phyloP scores from a whole-genome alignment of 2,113 vertebrate species.

The Lycocorax pyrrhopterus region DNA sequence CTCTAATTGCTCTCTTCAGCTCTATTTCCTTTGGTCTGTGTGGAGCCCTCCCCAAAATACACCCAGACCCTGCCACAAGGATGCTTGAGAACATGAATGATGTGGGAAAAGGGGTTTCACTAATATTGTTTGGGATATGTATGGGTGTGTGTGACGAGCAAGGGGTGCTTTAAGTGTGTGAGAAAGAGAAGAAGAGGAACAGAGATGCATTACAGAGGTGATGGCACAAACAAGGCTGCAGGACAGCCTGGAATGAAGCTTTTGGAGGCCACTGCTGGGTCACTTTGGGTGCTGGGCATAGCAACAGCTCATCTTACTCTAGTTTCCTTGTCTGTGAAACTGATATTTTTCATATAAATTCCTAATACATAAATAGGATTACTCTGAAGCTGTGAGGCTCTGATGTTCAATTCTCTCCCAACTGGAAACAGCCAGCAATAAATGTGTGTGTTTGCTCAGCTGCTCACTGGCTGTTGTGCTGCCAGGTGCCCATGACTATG shows the following conservation, averaged over 20 bases:
- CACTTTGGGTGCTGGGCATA: neutral
- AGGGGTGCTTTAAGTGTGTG: neutral
- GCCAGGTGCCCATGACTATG: neutral
- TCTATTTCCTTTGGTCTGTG: neutral
- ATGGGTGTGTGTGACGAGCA: neutral
- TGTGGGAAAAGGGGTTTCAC: neutral
- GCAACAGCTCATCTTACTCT: neutral
- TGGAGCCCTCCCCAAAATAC: neutral
- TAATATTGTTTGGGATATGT: neutral
- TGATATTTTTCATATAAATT: neutral
- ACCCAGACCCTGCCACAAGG: neutral
- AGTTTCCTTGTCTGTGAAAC: neutral
- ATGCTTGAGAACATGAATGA: neutral
- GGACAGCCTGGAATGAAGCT: neutral
- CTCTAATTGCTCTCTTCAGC: neutral
- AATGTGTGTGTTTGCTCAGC: constrained; percentile 22
- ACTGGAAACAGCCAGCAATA: neutral
- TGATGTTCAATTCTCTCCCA: neutral
- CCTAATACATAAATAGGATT: neutral
- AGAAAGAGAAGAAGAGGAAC: neutral
- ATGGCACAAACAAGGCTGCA: neutral
- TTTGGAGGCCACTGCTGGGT: neutral
- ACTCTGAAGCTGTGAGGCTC: neutral
- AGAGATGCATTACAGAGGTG: neutral
- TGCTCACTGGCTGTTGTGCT: neutral